phyloP scores from a whole-genome alignment of 2,113 vertebrate genomes.

The Chionis minor region DNA sequence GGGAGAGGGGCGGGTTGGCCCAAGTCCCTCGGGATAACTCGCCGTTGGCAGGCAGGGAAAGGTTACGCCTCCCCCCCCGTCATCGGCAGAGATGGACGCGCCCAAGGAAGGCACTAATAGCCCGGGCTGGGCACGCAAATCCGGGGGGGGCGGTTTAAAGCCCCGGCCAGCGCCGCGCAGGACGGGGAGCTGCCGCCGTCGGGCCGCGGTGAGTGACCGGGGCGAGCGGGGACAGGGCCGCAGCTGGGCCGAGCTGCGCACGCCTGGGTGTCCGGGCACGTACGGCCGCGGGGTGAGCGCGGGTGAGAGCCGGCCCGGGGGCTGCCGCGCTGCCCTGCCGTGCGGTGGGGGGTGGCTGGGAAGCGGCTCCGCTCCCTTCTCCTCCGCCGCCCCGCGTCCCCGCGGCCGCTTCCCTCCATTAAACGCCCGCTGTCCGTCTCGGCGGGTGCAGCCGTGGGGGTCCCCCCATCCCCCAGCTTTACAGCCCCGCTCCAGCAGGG shows the following conservation, averaged over 20 bases:
- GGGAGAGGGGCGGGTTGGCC: no score
- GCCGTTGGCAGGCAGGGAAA: no score
- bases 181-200: no score
- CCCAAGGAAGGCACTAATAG: no score
- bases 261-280: not conserved
- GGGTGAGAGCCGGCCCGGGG: not conserved
- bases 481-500: not conserved
- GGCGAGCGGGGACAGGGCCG: not conserved
- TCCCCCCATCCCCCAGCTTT: fast-evolving
- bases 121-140: no score
- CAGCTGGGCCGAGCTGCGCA: not conserved
- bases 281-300: no score
- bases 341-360: not conserved
- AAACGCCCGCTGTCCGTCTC: no score
- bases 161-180: fast-evolving
- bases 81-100: no score
- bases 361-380: not conserved
- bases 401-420: no score
- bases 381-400: not conserved
- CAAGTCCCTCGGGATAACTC: no score
- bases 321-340: not conserved
- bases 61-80: no score
- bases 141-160: not conserved
- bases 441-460: not conserved
- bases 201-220: not conserved